phyloP scores from a whole-genome alignment of 2,113 vertebrate genomes.

The Stictonetta naevosa region DNA sequence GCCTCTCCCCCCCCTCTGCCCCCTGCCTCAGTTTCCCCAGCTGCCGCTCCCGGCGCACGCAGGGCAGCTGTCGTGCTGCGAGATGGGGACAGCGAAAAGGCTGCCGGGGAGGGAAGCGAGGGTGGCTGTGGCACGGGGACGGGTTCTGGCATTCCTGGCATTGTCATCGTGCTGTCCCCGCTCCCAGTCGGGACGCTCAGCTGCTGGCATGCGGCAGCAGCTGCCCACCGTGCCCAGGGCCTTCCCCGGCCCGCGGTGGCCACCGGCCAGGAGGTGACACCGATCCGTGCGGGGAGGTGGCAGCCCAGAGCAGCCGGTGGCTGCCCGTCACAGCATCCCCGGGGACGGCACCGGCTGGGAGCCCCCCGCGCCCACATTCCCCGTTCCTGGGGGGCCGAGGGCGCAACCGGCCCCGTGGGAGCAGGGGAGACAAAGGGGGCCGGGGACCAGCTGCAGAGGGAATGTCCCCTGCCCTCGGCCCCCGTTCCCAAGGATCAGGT shows the following conservation, averaged over 20 bases:
- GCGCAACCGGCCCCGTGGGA: neutral
- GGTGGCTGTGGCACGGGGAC: neutral
- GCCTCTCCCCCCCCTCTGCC: neutral
- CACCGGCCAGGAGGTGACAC: neutral
- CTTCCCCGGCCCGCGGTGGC: neutral
- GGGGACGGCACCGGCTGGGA: neutral
- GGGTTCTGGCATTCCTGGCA: neutral
- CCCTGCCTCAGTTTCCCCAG: neutral
- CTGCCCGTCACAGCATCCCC: neutral
- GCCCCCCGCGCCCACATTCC: neutral
- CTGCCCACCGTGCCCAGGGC: neutral
- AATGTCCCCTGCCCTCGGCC: slow-evolving; percentile 52
- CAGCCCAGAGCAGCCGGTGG: neutral
- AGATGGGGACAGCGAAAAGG: neutral
- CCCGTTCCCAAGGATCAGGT: slow-evolving; percentile 64
- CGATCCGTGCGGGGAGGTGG: accelerated
- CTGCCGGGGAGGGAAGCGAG: neutral
- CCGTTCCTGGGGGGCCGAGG: neutral
- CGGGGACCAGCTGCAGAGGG: slow-evolving; percentile 50
- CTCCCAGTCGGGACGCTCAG: neutral
- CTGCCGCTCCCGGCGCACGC: neutral
- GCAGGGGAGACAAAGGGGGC: slow-evolving; percentile 44
- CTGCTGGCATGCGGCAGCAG: neutral
- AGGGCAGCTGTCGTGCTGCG: accelerated
- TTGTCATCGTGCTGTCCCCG: accelerated